A percentile compares a stretch with the other conserved stretches of the same genome.
These are phyloP conservation scores for Patiria miniata DNA, from an alignment of 35 echinoderm and acorn worm genomes.

Conservation along the genomic window DNA sequence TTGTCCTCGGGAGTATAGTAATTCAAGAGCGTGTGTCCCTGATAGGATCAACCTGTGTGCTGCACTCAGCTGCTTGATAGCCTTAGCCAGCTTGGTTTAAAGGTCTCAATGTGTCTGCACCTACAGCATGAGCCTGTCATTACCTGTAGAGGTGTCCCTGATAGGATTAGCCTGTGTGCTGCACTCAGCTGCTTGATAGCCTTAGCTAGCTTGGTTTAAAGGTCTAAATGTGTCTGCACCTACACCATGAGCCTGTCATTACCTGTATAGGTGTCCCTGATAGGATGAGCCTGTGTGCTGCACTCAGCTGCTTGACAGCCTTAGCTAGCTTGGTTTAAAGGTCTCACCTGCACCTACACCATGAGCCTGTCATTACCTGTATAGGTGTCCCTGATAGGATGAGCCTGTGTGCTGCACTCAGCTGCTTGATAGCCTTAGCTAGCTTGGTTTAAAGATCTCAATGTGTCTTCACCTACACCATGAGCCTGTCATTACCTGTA, in stretches of 20 bases:
- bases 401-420: constrained; percentile 57
- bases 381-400: background rate
- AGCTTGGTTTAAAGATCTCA: too few species aligned
- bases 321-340: constrained; percentile 82
- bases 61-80: constrained; percentile 87
- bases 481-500: constrained; percentile 82
- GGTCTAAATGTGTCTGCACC: too few species aligned
- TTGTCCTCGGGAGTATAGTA: too few species aligned
- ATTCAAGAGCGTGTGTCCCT: constrained; percentile 86
- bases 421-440: constrained; percentile 86
- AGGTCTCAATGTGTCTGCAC: too few species aligned
- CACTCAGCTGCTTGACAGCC: constrained; percentile 84
- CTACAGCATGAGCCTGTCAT: too few species aligned
- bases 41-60: constrained; percentile 80
- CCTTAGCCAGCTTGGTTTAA: constrained; percentile 79
- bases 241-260: too few species aligned
- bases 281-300: constrained; percentile 29
- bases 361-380: background rate
- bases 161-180: constrained; percentile 82
- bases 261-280: background rate
- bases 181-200: constrained; percentile 93
- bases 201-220: constrained; percentile 91
- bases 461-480: too few species aligned
- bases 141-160: constrained; percentile 98
- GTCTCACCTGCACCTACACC: too few species aligned